These are phyloP conservation scores for Pachliopta kotzebuea DNA, from an alignment of 2,888 invertebrate species.

Conservation along the genomic window DNA sequence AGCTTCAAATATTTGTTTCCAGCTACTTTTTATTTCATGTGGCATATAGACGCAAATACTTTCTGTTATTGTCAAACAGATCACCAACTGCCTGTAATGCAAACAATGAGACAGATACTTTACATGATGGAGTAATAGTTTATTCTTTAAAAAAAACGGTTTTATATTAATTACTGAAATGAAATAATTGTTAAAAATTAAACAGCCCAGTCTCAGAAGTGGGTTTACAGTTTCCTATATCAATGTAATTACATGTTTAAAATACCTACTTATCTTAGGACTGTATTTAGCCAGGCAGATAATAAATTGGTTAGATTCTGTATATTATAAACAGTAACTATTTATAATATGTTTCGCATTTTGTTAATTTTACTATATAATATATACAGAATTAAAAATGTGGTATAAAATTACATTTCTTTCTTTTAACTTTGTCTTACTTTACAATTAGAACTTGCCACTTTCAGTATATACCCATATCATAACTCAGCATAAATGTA, in stretches of 20 bases:
- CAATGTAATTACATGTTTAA: background rate
- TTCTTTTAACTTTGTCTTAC: background rate
- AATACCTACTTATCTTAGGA: background rate
- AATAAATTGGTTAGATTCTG: background rate
- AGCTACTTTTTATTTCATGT: slow-evolving; percentile 57
- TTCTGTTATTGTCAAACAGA: slow-evolving; percentile 68
- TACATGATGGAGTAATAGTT: slow-evolving; percentile 26
- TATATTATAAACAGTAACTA: too few species aligned
- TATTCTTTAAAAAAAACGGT: background rate
- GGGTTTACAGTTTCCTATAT: background rate
- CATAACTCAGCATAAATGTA: background rate
- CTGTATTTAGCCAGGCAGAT: background rate
- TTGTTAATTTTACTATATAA: too few species aligned
- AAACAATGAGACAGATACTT: slow-evolving; percentile 61
- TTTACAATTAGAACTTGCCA: too few species aligned
- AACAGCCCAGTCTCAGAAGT: background rate
- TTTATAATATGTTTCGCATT: too few species aligned
- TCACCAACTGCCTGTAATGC: slow-evolving; percentile 79
- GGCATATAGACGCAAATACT: slow-evolving; percentile 59
- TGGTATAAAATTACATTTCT: too few species aligned
- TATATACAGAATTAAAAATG: too few species aligned
- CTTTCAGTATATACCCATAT: background rate
- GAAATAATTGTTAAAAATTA: slow-evolving; percentile 1
- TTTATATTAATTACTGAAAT: slow-evolving; percentile 12
- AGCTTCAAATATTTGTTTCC: slow-evolving; percentile 55